Conservation (phyloP, 2,797 vertebrate species). For the Pseudochromis fuscus region DNA sequence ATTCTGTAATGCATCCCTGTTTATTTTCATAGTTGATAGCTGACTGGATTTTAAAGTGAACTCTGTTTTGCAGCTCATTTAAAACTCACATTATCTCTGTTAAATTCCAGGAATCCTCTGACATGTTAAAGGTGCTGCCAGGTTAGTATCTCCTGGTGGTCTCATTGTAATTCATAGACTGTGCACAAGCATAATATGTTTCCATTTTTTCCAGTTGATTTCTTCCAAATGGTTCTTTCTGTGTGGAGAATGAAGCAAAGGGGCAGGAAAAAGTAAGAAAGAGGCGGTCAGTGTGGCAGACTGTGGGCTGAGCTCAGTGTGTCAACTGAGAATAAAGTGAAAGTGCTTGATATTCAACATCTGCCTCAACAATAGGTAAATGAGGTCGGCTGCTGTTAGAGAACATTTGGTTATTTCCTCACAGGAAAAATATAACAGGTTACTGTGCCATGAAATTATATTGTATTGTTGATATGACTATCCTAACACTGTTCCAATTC, state of each 20-base stretch:
- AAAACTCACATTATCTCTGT: neutral
- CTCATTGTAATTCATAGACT: conserved; percentile 11
- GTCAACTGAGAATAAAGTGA: conserved; percentile 22
- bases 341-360: conserved; percentile 14
- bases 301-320: neutral
- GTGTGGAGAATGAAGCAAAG: conserved; percentile 22
- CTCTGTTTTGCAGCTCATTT: neutral
- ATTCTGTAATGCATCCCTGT: neutral
- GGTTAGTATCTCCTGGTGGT: neutral
- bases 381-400: conserved; percentile 24
- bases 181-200: neutral
- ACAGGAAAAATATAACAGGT: conserved; percentile 1
- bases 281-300: neutral
- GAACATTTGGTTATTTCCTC: neutral
- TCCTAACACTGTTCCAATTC: neutral
- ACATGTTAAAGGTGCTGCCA: neutral
- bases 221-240: conserved; percentile 16
- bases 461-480: neutral
- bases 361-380: conserved; percentile 17
- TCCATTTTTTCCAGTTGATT: conserved; percentile 28
- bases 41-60: conserved; percentile 16
- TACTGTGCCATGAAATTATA: conserved; percentile 9
- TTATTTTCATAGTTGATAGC: neutral
- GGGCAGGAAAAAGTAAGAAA: conserved; percentile 1
- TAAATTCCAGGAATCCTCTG: neutral